Percentiles rank a stretch among this genome's conserved stretches.
Evolutionary conservation across 2,797 vertebrate species (phyloP).

Genomic region (Meda fulgida): DNA sequence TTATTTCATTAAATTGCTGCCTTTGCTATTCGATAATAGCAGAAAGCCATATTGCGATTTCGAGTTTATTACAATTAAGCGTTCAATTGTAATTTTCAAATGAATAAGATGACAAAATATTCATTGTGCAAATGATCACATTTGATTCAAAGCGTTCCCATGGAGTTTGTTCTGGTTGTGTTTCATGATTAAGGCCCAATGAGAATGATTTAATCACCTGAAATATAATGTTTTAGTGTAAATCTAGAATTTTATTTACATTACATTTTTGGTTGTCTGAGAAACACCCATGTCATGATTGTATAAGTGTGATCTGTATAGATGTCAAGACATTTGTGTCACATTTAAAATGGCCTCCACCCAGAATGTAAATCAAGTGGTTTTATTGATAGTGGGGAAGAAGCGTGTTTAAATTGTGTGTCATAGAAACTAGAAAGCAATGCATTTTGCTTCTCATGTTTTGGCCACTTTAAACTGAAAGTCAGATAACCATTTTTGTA

Average conservation of each 20-base stretch:
- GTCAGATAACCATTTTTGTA: no score
- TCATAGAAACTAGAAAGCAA: not conserved
- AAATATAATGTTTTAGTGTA: not conserved
- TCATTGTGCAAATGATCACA: not conserved
- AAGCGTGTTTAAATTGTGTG: not conserved
- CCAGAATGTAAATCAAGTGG: conserved; percentile 20
- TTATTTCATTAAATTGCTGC: not conserved
- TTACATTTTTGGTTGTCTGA: not conserved
- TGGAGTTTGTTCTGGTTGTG: not conserved
- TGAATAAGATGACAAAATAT: not conserved
- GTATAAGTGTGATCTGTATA: not conserved
- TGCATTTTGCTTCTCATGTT: not conserved
- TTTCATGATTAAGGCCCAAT: not conserved
- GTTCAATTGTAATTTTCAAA: not conserved
- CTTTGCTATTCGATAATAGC: not conserved
- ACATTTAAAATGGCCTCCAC: conserved; percentile 17
- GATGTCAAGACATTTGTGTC: not conserved
- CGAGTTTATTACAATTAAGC: not conserved
- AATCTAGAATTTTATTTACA: not conserved
- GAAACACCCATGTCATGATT: not conserved
- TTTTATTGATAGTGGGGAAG: not conserved
- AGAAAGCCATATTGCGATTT: not conserved
- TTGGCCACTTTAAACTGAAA: not conserved
- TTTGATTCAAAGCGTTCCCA: no score
- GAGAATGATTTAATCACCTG: not conserved